Conservation (phyloP, 2,888 invertebrate species). For the Parthenolecanium corni region DNA sequence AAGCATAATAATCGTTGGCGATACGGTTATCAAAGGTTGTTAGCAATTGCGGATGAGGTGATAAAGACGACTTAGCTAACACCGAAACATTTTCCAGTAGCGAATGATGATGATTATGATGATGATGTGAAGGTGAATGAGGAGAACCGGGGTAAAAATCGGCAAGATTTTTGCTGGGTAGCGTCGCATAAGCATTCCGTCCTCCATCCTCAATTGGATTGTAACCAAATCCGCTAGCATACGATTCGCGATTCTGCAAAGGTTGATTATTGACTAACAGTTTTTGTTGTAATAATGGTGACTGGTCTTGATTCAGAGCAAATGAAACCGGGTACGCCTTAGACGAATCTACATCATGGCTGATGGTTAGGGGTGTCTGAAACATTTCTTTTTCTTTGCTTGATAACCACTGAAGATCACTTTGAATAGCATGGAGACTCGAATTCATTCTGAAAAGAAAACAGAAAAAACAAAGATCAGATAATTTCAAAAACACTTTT, state of each 20-base stretch:
- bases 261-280: constrained; percentile 13
- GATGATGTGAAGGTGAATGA: not conserved
- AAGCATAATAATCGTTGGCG: not conserved
- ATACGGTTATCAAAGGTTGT: not conserved
- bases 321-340: constrained; percentile 8
- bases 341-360: constrained; percentile 45
- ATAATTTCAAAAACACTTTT: constrained; percentile 22
- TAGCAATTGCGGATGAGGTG: not conserved
- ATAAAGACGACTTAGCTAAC: not conserved
- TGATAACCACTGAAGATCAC: constrained; percentile 80
- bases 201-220: not conserved
- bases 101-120: constrained; percentile 9
- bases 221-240: not conserved
- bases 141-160: constrained; percentile 2
- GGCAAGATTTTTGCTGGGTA: constrained; percentile 15
- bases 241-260: not conserved
- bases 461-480: constrained; percentile 11
- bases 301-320: constrained; percentile 13
- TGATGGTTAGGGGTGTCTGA: constrained; percentile 12
- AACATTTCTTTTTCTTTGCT: constrained; percentile 49
- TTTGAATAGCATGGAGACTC: constrained; percentile 86
- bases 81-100: not conserved
- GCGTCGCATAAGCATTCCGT: not conserved
- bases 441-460: constrained; percentile 63
- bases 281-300: constrained; percentile 2